Percentiles rank a stretch among this genome's conserved stretches.
These are phyloP conservation scores for Tachina grossa DNA, from an alignment of 2,888 invertebrate species.

Conservation along the genomic window DNA sequence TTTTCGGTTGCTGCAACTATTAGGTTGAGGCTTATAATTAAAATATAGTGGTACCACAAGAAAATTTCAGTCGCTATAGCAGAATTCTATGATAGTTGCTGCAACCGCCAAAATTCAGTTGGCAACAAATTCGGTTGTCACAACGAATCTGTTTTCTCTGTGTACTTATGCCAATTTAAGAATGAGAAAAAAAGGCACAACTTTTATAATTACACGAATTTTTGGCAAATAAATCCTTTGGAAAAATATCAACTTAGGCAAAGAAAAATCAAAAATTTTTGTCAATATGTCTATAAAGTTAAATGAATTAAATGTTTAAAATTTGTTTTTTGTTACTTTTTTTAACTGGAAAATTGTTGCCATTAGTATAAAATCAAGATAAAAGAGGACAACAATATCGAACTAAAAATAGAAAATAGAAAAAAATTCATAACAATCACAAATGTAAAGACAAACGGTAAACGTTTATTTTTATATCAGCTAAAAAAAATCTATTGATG, in stretches of 20 bases:
- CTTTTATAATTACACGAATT: constrained; percentile 80
- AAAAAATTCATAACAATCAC: not conserved
- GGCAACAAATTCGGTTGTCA: too few species aligned
- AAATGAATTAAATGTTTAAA: constrained; percentile 25
- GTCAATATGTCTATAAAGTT: constrained; percentile 56
- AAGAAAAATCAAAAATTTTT: constrained; percentile 52
- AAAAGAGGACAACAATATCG: not conserved
- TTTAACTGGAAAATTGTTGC: constrained; percentile 8
- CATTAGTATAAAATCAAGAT: not conserved
- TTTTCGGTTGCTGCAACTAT: too few species aligned
- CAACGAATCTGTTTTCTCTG: too few species aligned
- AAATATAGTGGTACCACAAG: too few species aligned
- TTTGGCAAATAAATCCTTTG: constrained; percentile 72
- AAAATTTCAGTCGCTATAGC: too few species aligned
- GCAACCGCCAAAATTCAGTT: too few species aligned
- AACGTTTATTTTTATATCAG: constrained; percentile 18
- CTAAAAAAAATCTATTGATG: constrained; percentile 30
- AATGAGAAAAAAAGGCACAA: constrained; percentile 71
- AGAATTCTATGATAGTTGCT: too few species aligned
- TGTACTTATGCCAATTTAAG: constrained; percentile 28
- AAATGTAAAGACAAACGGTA: not conserved
- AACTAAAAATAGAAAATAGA: not conserved
- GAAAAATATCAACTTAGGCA: constrained; percentile 59
- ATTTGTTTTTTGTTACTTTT: not conserved
- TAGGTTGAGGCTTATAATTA: too few species aligned